phyloP scores from a whole-genome alignment of 2,113 vertebrate species.

The Galeopterus variegatus region DNA sequence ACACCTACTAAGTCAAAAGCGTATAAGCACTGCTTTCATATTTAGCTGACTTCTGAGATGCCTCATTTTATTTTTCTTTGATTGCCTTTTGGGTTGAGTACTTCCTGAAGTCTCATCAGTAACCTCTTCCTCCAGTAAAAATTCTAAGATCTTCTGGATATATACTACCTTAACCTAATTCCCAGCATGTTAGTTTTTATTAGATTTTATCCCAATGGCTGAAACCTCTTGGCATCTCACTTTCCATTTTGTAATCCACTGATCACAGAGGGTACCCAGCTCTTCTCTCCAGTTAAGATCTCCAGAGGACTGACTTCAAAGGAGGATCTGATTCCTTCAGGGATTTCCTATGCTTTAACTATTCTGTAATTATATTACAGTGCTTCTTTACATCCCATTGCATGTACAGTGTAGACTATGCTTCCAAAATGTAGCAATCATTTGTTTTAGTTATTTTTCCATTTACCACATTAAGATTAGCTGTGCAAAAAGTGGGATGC shows the following conservation, averaged over 20 bases:
- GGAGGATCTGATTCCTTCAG: not conserved
- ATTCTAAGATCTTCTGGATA: not conserved
- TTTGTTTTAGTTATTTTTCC: not conserved
- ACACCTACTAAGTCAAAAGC: not conserved
- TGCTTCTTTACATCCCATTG: not conserved
- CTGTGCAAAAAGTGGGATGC: not conserved
- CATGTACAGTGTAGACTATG: not conserved
- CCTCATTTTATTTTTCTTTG: not conserved
- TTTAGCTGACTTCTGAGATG: not conserved
- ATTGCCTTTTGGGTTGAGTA: conserved; percentile 56
- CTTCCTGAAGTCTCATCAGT: not conserved
- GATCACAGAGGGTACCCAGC: not conserved
- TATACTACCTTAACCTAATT: conserved; percentile 67
- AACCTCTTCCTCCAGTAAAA: conserved; percentile 13
- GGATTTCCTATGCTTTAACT: conserved; percentile 3
- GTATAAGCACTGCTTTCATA: not conserved
- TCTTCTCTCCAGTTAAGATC: not conserved
- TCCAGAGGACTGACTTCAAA: not conserved
- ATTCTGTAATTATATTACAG: not conserved
- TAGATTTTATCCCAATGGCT: conserved; percentile 26
- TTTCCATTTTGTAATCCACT: conserved; percentile 41
- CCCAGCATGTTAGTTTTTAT: conserved; percentile 70
- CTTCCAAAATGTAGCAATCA: not conserved
- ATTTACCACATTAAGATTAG: not conserved
- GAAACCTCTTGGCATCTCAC: not conserved